Conservation (phyloP, 1,140 invertebrate genomes). For the Drosophila paulistorum region DNA sequence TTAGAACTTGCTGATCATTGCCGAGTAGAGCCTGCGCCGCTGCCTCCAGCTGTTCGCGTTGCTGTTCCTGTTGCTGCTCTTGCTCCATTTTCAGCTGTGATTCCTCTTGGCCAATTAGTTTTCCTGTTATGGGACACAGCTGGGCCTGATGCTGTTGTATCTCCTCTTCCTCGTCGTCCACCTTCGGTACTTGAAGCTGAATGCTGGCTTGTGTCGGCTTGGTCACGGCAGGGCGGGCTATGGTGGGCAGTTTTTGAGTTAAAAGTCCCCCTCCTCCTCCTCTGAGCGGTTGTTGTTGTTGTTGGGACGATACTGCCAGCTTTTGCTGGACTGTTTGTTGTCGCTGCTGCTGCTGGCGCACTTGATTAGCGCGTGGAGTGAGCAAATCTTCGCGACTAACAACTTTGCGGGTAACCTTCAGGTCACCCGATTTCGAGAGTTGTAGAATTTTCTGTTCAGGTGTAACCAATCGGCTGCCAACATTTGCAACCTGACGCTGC, state of each 20-base stretch:
- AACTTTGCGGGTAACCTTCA: conserved; percentile 81
- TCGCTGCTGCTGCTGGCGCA: conserved; percentile 51
- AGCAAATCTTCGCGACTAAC: conserved; percentile 72
- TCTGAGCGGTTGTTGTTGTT: conserved; percentile 49
- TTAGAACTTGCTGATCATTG: conserved; percentile 73
- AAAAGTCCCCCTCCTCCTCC: conserved; percentile 46
- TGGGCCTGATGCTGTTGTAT: conserved; percentile 66
- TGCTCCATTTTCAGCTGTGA: conserved; percentile 80
- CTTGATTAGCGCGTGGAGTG: conserved; percentile 55
- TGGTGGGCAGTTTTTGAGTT: conserved; percentile 3
- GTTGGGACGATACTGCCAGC: conserved; percentile 18
- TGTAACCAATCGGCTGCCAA: conserved; percentile 59
- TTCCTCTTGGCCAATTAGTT: conserved; percentile 75
- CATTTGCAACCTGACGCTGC: conserved; percentile 3
- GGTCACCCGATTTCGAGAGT: conserved; percentile 76
- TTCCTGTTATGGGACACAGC: conserved; percentile 76
- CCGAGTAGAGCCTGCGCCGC: conserved; percentile 65
- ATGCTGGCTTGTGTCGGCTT: conserved; percentile 17
- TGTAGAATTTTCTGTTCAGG: conserved; percentile 81
- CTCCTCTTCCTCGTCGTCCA: conserved; percentile 60
- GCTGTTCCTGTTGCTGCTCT: conserved; percentile 71
- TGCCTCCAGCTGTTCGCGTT: conserved; percentile 68
- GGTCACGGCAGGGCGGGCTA: conserved; percentile 3
- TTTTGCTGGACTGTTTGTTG: conserved; percentile 50
- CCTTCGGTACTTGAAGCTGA: neutral